phyloP scores from a whole-genome alignment of 2,888 invertebrate genomes.

The Drosophila acutilabella region DNA sequence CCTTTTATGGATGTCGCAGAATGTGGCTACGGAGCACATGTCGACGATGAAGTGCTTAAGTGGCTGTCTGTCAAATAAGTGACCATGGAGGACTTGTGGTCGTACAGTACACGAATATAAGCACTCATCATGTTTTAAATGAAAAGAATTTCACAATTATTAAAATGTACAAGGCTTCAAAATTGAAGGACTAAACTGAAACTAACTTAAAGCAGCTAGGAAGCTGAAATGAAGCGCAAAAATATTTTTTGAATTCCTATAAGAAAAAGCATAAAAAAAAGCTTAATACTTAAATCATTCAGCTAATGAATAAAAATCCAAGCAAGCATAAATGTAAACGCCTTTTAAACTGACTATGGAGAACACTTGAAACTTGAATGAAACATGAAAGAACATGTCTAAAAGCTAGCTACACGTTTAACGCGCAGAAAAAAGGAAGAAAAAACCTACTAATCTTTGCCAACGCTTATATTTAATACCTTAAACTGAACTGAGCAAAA shows the following conservation, averaged over 20 bases:
- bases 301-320: too few relatives aligned
- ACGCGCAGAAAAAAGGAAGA: neutral
- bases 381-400: neutral
- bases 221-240: too few relatives aligned
- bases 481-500: conserved; percentile 5
- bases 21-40: conserved; percentile 11
- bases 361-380: neutral
- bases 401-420: neutral
- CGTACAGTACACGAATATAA: neutral
- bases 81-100: conserved; percentile 4
- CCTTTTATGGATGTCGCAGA: neutral
- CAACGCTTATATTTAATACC: conserved; percentile 17
- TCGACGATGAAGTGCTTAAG: conserved; percentile 6
- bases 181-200: too few relatives aligned
- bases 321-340: neutral
- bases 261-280: too few relatives aligned
- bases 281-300: too few relatives aligned
- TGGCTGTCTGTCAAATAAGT: conserved; percentile 7
- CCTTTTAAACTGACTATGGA: neutral
- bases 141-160: neutral
- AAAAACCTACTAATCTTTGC: conserved; percentile 25
- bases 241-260: too few relatives aligned
- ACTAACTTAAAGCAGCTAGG: too few relatives aligned
- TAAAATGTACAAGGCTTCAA: too few relatives aligned
- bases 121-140: neutral